Conservation (phyloP, 2,888 invertebrate species). For the Diadegma fenestrale region DNA sequence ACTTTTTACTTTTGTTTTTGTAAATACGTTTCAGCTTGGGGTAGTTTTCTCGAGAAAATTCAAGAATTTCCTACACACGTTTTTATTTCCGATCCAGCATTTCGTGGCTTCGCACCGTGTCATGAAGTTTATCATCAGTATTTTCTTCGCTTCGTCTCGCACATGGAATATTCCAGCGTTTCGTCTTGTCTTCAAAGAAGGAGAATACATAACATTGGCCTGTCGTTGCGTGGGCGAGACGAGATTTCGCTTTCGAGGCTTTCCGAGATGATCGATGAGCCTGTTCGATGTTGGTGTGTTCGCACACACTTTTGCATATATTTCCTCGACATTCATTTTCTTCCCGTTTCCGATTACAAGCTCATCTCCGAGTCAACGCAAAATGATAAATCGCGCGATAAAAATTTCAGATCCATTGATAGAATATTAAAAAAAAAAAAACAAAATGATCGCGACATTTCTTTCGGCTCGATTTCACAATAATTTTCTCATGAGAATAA, state of each 20-base stretch:
- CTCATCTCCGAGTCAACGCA: conserved; percentile 39
- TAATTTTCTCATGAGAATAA: conserved; percentile 20
- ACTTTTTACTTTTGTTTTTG: too few relatives aligned
- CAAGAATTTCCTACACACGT: not conserved
- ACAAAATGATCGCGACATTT: not conserved
- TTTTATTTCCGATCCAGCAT: not conserved
- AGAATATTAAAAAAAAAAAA: not conserved
- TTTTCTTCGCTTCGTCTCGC: conserved; percentile 10
- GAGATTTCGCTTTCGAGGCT: conserved; percentile 65
- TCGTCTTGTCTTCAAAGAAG: conserved; percentile 6
- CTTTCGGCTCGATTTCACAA: conserved; percentile 1
- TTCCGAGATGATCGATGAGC: conserved; percentile 66
- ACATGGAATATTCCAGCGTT: conserved; percentile 23
- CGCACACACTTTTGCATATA: conserved; percentile 19
- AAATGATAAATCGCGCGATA: conserved; percentile 12
- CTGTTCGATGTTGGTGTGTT: conserved; percentile 29
- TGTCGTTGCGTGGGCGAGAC: conserved; percentile 64
- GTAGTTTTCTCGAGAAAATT: not conserved
- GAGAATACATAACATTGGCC: conserved; percentile 42
- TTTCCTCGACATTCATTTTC: conserved; percentile 49
- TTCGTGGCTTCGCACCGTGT: conserved; percentile 20
- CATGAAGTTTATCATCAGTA: conserved; percentile 13
- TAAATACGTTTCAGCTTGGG: not conserved
- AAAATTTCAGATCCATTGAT: not conserved
- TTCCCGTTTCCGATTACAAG: conserved; percentile 53